Conservation (phyloP, 2,113 vertebrate species). For the Ochotona curzoniae region DNA sequence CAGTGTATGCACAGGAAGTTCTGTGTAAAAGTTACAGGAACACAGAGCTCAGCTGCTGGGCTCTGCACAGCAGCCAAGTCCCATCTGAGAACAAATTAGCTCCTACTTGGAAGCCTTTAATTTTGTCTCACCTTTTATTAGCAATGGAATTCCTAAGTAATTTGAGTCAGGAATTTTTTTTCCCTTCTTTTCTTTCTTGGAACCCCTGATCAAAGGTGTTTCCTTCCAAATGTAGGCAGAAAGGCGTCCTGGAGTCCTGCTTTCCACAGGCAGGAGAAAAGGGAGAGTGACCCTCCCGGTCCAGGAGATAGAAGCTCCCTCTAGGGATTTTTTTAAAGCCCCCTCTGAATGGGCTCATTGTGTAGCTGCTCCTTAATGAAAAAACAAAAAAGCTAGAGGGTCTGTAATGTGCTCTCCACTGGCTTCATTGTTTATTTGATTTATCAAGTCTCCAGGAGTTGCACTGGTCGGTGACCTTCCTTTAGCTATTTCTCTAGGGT, state of each 20-base stretch:
- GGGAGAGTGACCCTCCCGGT: neutral
- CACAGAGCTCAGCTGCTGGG: neutral
- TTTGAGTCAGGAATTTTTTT: conserved; percentile 37
- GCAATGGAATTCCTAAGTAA: conserved; percentile 61
- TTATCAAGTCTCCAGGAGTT: conserved; percentile 66
- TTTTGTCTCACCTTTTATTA: conserved; percentile 37
- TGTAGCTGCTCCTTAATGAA: conserved; percentile 74
- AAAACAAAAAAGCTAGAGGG: conserved; percentile 63
- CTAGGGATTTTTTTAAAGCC: conserved; percentile 56
- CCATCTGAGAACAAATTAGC: neutral
- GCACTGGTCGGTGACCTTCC: conserved; percentile 61
- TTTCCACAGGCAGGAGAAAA: neutral
- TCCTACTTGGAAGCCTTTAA: conserved; percentile 5
- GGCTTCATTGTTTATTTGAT: conserved; percentile 70
- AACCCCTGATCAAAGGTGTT: conserved; percentile 68
- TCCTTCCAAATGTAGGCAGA: conserved; percentile 31
- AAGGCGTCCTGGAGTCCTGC: neutral
- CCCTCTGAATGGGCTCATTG: conserved; percentile 62
- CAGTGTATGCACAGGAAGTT: neutral
- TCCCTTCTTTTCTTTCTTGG: neutral
- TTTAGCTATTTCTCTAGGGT: conserved; percentile 64
- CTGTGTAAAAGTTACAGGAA: neutral
- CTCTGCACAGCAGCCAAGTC: neutral
- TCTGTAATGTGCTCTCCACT: conserved; percentile 25
- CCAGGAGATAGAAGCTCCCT: conserved; percentile 63